Evolutionary conservation across 1,140 invertebrate species (phyloP).

Genomic region (Scylla paramamosain): DNA sequence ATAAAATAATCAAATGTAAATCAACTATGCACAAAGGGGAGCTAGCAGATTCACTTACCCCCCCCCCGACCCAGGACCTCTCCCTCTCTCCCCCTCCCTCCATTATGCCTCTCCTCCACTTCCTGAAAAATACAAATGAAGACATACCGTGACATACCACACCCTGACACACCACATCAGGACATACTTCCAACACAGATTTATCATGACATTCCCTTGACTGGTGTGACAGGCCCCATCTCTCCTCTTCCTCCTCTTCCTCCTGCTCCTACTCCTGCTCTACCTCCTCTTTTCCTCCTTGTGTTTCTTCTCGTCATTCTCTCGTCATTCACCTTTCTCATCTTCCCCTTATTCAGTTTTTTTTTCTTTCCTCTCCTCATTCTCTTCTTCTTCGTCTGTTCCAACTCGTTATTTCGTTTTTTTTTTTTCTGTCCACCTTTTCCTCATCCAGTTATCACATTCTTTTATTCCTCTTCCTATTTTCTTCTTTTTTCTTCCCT

Average conservation of each 20-base stretch:
- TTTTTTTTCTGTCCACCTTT: background rate
- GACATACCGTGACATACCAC: background rate
- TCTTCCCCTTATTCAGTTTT: background rate
- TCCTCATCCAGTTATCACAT: background rate
- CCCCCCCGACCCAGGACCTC: no score
- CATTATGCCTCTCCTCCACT: background rate
- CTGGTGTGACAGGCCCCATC: background rate
- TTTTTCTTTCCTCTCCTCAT: background rate
- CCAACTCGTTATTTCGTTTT: background rate
- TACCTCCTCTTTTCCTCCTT: background rate
- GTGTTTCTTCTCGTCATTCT: no score
- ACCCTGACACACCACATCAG: background rate
- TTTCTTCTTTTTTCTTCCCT: no score
- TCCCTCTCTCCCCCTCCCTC: no score
- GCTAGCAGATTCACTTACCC: no score
- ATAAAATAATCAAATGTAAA: no score
- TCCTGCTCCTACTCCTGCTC: background rate
- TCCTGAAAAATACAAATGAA: slow-evolving; percentile 5
- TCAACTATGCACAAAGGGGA: no score
- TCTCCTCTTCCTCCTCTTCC: background rate
- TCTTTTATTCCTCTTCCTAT: no score
- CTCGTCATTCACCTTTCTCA: no score
- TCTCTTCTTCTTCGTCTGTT: background rate
- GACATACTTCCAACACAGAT: slow-evolving; percentile 5
- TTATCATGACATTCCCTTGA: background rate